Conservation (phyloP, 2,113 vertebrate genomes). For the Clarias magur region DNA sequence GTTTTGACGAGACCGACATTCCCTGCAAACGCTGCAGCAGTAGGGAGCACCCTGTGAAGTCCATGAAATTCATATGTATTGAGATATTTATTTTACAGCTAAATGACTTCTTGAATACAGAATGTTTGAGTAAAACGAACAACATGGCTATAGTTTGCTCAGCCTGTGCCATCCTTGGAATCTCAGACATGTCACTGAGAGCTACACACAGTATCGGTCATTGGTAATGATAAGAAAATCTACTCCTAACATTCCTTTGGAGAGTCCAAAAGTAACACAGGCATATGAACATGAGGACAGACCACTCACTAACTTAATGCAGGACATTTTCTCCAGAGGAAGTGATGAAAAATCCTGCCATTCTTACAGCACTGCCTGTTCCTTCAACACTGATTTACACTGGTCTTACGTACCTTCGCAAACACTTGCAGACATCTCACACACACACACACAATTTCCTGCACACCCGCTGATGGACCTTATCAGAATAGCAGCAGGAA, state of each 20-base stretch:
- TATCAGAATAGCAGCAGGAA: slow-evolving; percentile 13
- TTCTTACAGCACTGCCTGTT: slow-evolving; percentile 43
- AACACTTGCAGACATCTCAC: background rate
- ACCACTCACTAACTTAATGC: background rate
- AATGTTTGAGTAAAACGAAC: too few relatives aligned
- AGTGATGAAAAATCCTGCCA: slow-evolving; percentile 54
- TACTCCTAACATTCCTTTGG: background rate
- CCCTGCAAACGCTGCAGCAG: too few relatives aligned
- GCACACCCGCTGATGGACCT: background rate
- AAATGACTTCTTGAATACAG: background rate
- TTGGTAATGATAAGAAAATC: background rate
- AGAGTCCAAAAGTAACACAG: background rate
- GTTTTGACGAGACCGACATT: too few relatives aligned
- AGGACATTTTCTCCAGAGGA: slow-evolving; percentile 53
- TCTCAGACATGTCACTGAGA: background rate
- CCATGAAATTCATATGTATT: background rate
- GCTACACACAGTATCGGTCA: background rate
- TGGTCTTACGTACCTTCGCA: background rate
- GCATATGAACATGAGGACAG: background rate
- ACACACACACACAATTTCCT: background rate
- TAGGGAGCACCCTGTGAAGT: too few relatives aligned
- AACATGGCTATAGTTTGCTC: background rate
- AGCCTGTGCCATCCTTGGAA: background rate
- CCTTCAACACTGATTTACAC: slow-evolving; percentile 42
- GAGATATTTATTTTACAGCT: background rate